Percentiles rank a stretch among this genome's conserved stretches.
Evolutionary conservation across 92 coral and sea anemone species (phyloP).

Genomic region (Virgularia gustaviana): DNA sequence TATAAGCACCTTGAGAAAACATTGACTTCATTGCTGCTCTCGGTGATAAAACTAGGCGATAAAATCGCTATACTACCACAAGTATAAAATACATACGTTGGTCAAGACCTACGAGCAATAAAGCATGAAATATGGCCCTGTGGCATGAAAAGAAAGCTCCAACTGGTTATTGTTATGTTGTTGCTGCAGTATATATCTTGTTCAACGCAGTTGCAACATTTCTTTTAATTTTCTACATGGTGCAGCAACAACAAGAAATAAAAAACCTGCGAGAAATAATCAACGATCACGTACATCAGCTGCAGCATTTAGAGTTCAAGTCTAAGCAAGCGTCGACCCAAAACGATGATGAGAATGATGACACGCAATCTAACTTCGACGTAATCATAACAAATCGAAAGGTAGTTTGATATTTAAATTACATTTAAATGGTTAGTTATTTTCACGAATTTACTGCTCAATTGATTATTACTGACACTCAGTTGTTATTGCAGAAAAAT

Average conservation of each 20-base stretch:
- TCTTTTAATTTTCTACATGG: slow-evolving; percentile 18
- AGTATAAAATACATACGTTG: neutral
- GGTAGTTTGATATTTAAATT: no score
- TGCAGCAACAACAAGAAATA: slow-evolving; percentile 25
- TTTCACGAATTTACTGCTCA: no score
- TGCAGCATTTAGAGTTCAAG: no score
- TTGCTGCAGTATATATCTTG: neutral
- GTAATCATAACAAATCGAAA: no score
- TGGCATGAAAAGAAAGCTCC: neutral
- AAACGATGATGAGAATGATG: no score
- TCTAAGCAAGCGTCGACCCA: no score
- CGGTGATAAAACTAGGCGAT: no score
- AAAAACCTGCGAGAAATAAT: slow-evolving; percentile 22
- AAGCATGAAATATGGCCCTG: slow-evolving; percentile 4
- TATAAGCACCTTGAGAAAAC: neutral
- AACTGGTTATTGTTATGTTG: neutral
- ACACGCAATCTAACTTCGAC: no score
- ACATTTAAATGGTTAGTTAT: no score
- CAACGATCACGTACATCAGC: neutral
- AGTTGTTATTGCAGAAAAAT: neutral
- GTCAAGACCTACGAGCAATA: neutral
- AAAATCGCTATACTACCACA: neutral
- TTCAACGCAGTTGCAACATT: slow-evolving; percentile 8
- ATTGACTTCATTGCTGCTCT: neutral
- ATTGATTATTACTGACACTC: no score